These are phyloP conservation scores for Ichneumon xanthorius DNA, from an alignment of 2,888 invertebrate genomes.

Conservation along the genomic window DNA sequence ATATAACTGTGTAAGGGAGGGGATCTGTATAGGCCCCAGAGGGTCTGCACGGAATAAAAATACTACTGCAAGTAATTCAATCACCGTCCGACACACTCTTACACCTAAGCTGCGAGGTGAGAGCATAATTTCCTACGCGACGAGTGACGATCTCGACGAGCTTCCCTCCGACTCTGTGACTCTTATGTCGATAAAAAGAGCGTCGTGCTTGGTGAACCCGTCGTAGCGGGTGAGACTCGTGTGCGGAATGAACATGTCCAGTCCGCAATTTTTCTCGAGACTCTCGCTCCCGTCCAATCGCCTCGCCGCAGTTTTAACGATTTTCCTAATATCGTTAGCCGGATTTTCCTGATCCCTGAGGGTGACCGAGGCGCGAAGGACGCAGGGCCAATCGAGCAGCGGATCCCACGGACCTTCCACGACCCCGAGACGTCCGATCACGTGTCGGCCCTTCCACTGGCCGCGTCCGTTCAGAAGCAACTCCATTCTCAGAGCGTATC, in stretches of 20 bases:
- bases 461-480: constrained; percentile 91
- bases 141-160: constrained; percentile 59
- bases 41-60: no score
- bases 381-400: constrained; percentile 91
- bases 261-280: constrained; percentile 75
- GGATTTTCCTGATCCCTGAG: constrained; percentile 88
- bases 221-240: constrained; percentile 87
- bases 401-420: constrained; percentile 90
- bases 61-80: no score
- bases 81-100: neutral
- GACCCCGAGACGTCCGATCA: constrained; percentile 89
- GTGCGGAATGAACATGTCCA: constrained; percentile 89
- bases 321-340: constrained; percentile 84
- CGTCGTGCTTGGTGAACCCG: constrained; percentile 87
- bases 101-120: neutral
- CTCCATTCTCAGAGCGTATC: constrained; percentile 91
- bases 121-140: constrained; percentile 30
- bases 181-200: constrained; percentile 87
- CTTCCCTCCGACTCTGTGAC: constrained; percentile 75
- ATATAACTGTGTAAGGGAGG: no score
- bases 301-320: constrained; percentile 75
- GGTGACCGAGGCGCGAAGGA: constrained; percentile 88
- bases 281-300: constrained; percentile 61
- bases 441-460: constrained; percentile 91
- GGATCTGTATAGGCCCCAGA: no score